phyloP scores from a whole-genome alignment of 2,888 invertebrate genomes.

The Ligdia adustata region DNA sequence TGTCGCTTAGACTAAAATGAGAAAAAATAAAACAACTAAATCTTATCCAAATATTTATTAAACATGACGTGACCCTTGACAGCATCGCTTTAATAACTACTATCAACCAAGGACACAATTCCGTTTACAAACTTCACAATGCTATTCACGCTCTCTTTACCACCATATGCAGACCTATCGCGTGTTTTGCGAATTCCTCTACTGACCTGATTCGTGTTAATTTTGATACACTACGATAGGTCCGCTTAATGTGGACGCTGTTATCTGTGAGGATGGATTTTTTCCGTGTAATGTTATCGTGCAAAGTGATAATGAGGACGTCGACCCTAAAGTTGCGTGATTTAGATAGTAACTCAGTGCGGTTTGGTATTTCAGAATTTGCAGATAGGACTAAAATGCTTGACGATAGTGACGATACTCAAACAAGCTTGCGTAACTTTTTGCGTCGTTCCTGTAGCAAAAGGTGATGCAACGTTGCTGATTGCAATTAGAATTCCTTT shows the following conservation, averaged over 20 bases:
- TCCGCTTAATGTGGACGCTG: slow-evolving; percentile 51
- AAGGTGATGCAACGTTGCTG: slow-evolving; percentile 19
- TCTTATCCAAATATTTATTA: slow-evolving; percentile 46
- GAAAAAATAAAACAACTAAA: too few species aligned
- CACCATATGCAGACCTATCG: slow-evolving; percentile 45
- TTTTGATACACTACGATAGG: slow-evolving; percentile 39
- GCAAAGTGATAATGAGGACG: slow-evolving; percentile 71
- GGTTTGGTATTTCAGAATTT: slow-evolving; percentile 35
- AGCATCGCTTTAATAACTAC: slow-evolving; percentile 32
- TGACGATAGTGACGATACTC: slow-evolving; percentile 14
- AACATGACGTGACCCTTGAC: slow-evolving; percentile 44
- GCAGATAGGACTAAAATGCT: slow-evolving; percentile 33
- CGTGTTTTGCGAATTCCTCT: slow-evolving; percentile 31
- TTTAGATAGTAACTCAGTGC: slow-evolving; percentile 49
- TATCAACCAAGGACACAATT: slow-evolving; percentile 46
- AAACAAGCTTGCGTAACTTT: slow-evolving; percentile 13
- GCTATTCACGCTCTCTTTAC: slow-evolving; percentile 36
- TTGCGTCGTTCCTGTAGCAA: slow-evolving; percentile 15
- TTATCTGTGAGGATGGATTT: slow-evolving; percentile 71
- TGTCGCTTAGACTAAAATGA: slow-evolving; percentile 26
- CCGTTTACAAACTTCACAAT: slow-evolving; percentile 13
- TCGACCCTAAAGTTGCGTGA: slow-evolving; percentile 68
- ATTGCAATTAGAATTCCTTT: slow-evolving; percentile 9
- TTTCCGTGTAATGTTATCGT: slow-evolving; percentile 77
- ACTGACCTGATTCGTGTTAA: slow-evolving; percentile 31